Percentiles rank a stretch among this genome's conserved stretches.
These are phyloP conservation scores for Camponotus fellah DNA, from an alignment of 2,888 invertebrate species.

Conservation along the genomic window DNA sequence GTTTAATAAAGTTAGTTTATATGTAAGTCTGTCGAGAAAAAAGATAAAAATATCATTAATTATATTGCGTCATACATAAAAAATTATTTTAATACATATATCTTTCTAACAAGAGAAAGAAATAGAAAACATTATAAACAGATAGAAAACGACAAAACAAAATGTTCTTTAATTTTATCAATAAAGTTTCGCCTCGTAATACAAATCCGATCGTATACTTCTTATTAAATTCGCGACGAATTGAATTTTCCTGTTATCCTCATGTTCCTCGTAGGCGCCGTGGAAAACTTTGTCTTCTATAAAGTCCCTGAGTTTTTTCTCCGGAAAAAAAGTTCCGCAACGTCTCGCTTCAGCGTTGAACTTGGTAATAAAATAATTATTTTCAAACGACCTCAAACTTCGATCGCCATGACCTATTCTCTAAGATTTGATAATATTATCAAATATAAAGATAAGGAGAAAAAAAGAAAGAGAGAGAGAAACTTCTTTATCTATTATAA, in stretches of 20 bases:
- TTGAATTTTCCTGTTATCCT: conserved; percentile 68
- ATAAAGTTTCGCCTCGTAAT: conserved; percentile 70
- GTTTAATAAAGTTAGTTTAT: not conserved
- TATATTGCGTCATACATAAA: not conserved
- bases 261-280: conserved; percentile 52
- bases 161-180: conserved; percentile 74
- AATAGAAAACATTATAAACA: conserved; percentile 32
- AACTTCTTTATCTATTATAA: not conserved
- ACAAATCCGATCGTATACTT: conserved; percentile 62
- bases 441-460: not conserved
- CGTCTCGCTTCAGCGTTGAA: conserved; percentile 48
- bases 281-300: conserved; percentile 56
- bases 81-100: not conserved
- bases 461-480: not conserved
- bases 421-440: conserved; percentile 11
- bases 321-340: conserved; percentile 62
- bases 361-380: conserved; percentile 71
- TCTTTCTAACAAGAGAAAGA: conserved; percentile 7
- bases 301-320: conserved; percentile 56
- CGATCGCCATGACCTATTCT: conserved; percentile 53
- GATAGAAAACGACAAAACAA: conserved; percentile 47
- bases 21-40: not conserved
- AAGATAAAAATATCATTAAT: not conserved
- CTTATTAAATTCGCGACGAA: conserved; percentile 72
- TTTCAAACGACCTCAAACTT: conserved; percentile 54